phyloP scores from a whole-genome alignment of 2,888 invertebrate genomes.

The Byasa hedistus region DNA sequence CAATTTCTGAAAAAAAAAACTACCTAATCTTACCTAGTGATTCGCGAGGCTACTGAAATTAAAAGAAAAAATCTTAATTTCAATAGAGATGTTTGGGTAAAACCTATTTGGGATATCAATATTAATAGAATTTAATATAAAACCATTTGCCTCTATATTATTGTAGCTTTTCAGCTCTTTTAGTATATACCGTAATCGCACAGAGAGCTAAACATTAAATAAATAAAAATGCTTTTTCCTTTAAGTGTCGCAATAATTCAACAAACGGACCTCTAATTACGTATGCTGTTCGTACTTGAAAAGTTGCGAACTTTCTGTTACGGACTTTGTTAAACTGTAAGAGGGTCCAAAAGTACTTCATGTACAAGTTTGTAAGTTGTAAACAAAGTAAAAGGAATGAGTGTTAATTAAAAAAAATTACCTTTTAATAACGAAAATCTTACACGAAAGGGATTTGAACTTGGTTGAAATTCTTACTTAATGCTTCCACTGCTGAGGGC shows the following conservation, averaged over 20 bases:
- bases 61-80: too few species aligned
- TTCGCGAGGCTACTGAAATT: too few species aligned
- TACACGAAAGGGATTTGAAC: background rate
- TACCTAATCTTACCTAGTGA: too few species aligned
- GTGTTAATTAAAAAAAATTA: constrained; percentile 3
- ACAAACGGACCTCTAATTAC: background rate
- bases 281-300: background rate
- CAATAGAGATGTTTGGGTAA: too few species aligned
- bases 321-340: constrained; percentile 7
- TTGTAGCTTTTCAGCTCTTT: too few species aligned
- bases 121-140: too few species aligned
- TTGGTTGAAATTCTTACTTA: background rate
- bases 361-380: background rate
- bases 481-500: background rate
- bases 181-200: too few species aligned
- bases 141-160: too few species aligned
- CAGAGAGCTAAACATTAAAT: too few species aligned
- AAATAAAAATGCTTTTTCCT: too few species aligned
- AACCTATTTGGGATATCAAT: too few species aligned
- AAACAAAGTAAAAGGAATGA: background rate
- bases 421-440: background rate
- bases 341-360: constrained; percentile 1
- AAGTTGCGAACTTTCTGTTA: constrained; percentile 1
- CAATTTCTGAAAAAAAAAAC: too few species aligned
- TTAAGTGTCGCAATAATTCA: background rate